Conservation (phyloP, 2,113 vertebrate genomes). For the Mobula birostris region DNA sequence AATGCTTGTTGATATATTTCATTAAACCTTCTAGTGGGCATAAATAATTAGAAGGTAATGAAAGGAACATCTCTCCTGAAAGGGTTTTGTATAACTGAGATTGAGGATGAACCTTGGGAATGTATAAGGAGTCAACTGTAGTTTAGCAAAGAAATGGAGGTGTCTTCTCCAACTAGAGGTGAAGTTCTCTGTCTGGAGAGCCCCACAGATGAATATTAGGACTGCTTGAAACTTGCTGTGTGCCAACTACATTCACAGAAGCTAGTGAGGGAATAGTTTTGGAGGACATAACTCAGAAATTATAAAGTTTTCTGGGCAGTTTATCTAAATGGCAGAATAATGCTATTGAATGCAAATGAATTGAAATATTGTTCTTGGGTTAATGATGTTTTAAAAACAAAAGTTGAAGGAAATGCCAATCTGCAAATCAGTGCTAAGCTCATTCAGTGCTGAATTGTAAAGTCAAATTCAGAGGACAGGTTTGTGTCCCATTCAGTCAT, state of each 20-base stretch:
- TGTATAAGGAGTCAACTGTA: neutral
- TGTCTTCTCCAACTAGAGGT: too few relatives aligned
- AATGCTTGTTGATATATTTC: neutral
- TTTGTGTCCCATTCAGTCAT: too few relatives aligned
- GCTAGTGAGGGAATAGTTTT: neutral
- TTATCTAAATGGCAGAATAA: too few relatives aligned
- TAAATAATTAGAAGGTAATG: neutral
- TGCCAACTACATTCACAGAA: neutral
- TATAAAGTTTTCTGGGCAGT: neutral
- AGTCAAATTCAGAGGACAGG: too few relatives aligned
- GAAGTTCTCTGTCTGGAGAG: neutral
- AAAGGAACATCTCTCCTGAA: neutral
- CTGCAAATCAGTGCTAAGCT: too few relatives aligned
- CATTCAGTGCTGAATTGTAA: too few relatives aligned
- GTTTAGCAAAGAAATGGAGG: neutral
- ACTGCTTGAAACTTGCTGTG: neutral
- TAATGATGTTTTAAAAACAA: neutral
- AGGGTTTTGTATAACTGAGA: neutral
- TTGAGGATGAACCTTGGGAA: neutral
- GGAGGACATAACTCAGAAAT: neutral
- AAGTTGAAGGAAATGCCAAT: too few relatives aligned
- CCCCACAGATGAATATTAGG: neutral
- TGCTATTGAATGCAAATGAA: neutral
- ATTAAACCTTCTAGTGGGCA: neutral
- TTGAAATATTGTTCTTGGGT: neutral